phyloP scores from a whole-genome alignment of 2,888 invertebrate genomes.

The Campaea margaritaria region DNA sequence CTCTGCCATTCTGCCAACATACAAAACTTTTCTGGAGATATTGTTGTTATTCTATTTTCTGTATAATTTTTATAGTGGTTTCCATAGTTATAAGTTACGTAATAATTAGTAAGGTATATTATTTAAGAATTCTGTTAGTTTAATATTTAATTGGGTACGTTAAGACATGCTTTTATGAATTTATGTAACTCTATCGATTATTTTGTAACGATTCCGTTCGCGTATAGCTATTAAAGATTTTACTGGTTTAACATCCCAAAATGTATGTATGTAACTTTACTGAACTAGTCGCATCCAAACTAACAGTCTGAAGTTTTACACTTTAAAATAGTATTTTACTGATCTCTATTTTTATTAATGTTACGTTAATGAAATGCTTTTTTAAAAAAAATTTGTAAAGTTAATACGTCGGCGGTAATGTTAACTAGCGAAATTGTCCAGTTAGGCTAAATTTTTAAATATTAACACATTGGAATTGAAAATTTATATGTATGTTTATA shows the following conservation, averaged over 20 bases:
- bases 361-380: constrained; percentile 1
- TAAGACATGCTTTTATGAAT: constrained; percentile 2
- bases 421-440: constrained; percentile 37
- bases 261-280: constrained; percentile 23
- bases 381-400: neutral
- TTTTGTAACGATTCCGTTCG: constrained; percentile 37
- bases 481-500: constrained; percentile 50
- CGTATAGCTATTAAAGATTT: neutral
- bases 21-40: constrained; percentile 28
- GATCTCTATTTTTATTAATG: neutral
- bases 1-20: constrained; percentile 20
- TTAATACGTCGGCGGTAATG: constrained; percentile 20
- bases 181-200: constrained; percentile 8
- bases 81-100: constrained; percentile 21
- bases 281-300: neutral
- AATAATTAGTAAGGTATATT: constrained; percentile 17
- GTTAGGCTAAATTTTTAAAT: constrained; percentile 26
- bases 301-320: neutral
- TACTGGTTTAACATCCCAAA: constrained; percentile 21
- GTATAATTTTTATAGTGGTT: constrained; percentile 38
- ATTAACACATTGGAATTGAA: constrained; percentile 54
- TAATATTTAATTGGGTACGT: constrained; percentile 5
- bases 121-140: constrained; percentile 25
- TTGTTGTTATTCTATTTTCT: constrained; percentile 22
- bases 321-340: neutral